Conservation (phyloP, 1,140 invertebrate species). For the Ruditapes philippinarum region DNA sequence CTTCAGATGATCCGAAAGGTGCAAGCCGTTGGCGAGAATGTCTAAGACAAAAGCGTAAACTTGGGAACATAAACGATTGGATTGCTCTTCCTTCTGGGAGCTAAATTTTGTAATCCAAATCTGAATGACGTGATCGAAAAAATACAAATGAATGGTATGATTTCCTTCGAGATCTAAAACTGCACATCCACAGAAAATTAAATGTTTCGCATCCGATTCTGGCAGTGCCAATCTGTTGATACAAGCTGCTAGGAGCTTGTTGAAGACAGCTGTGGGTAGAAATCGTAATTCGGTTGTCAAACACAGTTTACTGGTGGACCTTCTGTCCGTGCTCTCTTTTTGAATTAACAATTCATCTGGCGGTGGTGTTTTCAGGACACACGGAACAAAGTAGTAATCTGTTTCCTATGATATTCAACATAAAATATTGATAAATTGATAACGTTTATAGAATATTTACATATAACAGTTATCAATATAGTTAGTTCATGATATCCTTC, state of each 20-base stretch:
- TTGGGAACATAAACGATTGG: not conserved
- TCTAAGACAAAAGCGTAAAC: not conserved
- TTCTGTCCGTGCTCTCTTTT: not conserved
- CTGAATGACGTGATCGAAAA: not conserved
- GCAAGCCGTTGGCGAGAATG: not conserved
- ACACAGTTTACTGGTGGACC: not conserved
- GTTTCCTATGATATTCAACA: not conserved
- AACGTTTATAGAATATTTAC: too few species aligned
- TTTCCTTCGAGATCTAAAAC: slow-evolving; percentile 31
- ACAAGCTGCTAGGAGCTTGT: slow-evolving; percentile 29
- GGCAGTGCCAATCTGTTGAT: slow-evolving; percentile 35
- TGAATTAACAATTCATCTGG: not conserved
- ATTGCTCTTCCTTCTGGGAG: not conserved
- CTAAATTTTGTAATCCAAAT: slow-evolving; percentile 2
- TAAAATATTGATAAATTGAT: too few species aligned
- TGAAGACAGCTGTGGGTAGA: slow-evolving; percentile 46
- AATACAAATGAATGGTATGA: not conserved
- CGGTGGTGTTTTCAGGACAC: not conserved
- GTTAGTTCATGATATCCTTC: too few species aligned
- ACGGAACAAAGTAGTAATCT: not conserved
- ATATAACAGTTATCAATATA: too few species aligned
- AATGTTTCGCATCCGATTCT: not conserved
- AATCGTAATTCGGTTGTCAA: not conserved
- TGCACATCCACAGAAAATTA: slow-evolving; percentile 44
- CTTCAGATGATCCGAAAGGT: not conserved